Evolutionary conservation across 2,113 vertebrate species (phyloP).

Genomic region (Empidonax traillii): DNA sequence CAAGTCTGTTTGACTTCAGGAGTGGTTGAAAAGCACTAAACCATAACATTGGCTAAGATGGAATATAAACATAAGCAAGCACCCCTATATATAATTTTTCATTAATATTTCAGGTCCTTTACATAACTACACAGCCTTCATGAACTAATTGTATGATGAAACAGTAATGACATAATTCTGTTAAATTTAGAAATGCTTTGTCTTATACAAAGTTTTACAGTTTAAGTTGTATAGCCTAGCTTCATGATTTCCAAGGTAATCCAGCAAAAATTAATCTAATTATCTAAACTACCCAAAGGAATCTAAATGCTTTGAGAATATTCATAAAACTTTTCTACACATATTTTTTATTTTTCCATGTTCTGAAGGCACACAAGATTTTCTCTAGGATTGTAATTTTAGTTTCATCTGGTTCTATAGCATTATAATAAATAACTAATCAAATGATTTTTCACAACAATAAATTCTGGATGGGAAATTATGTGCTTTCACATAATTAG

Average conservation of each 20-base stretch:
- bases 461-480: neutral
- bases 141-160: neutral
- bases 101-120: neutral
- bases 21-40: neutral
- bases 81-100: neutral
- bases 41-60: accelerated
- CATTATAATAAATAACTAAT: neutral
- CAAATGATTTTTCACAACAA: neutral
- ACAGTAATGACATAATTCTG: neutral
- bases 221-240: neutral
- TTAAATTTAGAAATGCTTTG: neutral
- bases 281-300: neutral
- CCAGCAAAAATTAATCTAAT: neutral
- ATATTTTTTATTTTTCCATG: neutral
- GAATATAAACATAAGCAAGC: neutral
- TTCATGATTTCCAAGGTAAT: neutral
- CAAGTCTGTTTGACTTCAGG: neutral
- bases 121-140: neutral
- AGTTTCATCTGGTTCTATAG: neutral
- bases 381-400: neutral
- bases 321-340: neutral
- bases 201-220: neutral
- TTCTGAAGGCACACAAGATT: neutral
- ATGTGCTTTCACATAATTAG: neutral
- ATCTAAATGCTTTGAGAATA: neutral